Evolutionary conservation across 2,113 vertebrate genomes (phyloP).

Genomic region (Orycteropus afer): DNA sequence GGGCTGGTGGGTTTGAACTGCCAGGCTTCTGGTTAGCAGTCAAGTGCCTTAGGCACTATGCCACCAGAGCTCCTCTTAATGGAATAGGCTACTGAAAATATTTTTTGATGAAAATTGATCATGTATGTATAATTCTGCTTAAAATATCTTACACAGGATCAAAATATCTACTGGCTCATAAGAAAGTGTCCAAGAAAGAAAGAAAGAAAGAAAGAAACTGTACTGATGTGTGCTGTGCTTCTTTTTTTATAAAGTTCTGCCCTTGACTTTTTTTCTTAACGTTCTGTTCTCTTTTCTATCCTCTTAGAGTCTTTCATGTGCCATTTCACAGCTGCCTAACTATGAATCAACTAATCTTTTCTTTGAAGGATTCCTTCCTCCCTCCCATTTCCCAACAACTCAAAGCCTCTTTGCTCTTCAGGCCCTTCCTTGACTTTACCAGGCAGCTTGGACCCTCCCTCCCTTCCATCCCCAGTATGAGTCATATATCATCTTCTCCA

Average conservation of each 20-base stretch:
- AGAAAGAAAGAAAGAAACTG: background rate
- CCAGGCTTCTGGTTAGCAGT: no score
- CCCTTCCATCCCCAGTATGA: background rate
- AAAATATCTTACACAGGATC: background rate
- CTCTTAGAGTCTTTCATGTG: background rate
- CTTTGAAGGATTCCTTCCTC: conserved; percentile 20
- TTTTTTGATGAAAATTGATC: background rate
- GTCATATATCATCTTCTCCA: background rate
- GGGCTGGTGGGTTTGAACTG: no score
- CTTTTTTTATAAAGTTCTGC: background rate
- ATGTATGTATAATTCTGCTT: background rate
- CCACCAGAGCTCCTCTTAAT: no score
- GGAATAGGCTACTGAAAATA: conserved; percentile 37
- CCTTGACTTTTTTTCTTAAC: background rate
- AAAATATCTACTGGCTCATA: background rate
- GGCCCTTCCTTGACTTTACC: background rate
- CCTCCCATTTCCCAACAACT: background rate
- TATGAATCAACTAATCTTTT: background rate
- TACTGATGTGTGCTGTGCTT: background rate
- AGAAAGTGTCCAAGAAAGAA: background rate
- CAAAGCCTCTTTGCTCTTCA: background rate
- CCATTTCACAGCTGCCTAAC: background rate
- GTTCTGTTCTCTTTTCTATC: background rate
- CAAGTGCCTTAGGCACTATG: no score
- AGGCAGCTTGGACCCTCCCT: background rate